Conservation (phyloP, 2,888 invertebrate species). For the Leuctra nigra region DNA sequence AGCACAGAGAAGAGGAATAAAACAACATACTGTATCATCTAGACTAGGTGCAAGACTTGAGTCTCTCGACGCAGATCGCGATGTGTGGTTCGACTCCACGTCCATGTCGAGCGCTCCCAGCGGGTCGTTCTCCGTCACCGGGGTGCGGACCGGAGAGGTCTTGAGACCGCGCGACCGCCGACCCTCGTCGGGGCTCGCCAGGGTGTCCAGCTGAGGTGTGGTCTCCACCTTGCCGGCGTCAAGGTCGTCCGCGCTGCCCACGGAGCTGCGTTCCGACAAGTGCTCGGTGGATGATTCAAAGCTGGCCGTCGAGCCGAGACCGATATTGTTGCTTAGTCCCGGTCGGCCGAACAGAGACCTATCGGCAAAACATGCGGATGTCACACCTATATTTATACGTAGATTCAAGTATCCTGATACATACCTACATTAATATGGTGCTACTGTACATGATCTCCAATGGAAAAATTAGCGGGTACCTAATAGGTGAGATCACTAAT, state of each 20-base stretch:
- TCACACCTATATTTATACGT: too few relatives aligned
- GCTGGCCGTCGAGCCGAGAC: constrained; percentile 27
- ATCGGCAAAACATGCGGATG: too few relatives aligned
- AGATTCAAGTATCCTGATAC: too few relatives aligned
- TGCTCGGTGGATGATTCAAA: constrained; percentile 33
- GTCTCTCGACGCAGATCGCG: constrained; percentile 3
- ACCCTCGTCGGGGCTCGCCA: background rate
- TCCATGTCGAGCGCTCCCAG: constrained; percentile 65
- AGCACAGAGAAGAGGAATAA: too few relatives aligned
- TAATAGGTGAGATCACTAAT: too few relatives aligned
- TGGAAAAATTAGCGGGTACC: too few relatives aligned
- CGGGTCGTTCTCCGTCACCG: constrained; percentile 88
- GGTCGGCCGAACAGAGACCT: constrained; percentile 30
- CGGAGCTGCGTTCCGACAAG: constrained; percentile 29
- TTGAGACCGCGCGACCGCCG: constrained; percentile 37
- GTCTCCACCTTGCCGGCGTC: constrained; percentile 13
- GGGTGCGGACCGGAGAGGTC: constrained; percentile 64
- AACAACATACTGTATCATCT: constrained; percentile 5
- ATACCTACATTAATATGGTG: too few relatives aligned
- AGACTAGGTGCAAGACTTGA: constrained; percentile 1
- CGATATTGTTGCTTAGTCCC: background rate
- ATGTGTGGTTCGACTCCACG: constrained; percentile 33
- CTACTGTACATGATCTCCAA: too few relatives aligned
- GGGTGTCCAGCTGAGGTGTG: background rate
- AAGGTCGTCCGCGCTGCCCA: constrained; percentile 28